Base-by-base conservation (phyloP, 2,113 vertebrate genomes). In the Dicentrarchus labrax region DNA sequence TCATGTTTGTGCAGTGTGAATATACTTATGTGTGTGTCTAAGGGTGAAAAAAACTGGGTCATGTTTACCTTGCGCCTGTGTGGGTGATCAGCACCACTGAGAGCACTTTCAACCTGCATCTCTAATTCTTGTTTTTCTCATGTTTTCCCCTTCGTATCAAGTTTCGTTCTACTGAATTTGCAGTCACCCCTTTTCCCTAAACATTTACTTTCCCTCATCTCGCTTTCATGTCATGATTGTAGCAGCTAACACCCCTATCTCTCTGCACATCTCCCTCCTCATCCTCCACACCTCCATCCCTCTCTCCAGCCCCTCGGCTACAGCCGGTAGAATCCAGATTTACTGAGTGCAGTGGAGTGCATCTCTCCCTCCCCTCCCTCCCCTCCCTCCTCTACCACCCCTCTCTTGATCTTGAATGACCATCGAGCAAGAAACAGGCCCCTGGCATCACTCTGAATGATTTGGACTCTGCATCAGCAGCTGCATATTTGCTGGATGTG, bases 1-100 rank as follows among this genome's bases (percentile, higher is more conserved):
- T 30, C 22, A 30, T 72, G 47, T 82, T 67, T 70, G 43, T 59
- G 24, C 45, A 81, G 53, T 36, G 24, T 65, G 60, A 61, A 21
- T 78, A 21, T 38, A 50, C 19, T 8, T 22, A 2, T 41, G 6
- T 61, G 39, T 78, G 68, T 21, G n/a, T 77, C 45, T 68, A 36
- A 43, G 38, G 41, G 17, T 30, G 61, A 16, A 79, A 48, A 59
- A 78, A 90, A 83, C 51, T 90, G 72, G 91, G 90, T 86, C 82
- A 92, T 82, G 86, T 92, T 89, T 91, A 81, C 86, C 39, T 82
- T 85, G 38, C 22, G 10, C 78, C 57, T 82, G 54, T 72, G 56
- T 39, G 67, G 72, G 39, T 88, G 66, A 82, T 64, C 71, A 89
- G 73, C 68, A 50, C 66, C 45, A 15, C 70, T 76, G 84, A 51